Percentiles rank a stretch among this genome's conserved stretches.
Evolutionary conservation across 2,113 vertebrate species (phyloP).

Genomic region (Mormoops blainvillei): DNA sequence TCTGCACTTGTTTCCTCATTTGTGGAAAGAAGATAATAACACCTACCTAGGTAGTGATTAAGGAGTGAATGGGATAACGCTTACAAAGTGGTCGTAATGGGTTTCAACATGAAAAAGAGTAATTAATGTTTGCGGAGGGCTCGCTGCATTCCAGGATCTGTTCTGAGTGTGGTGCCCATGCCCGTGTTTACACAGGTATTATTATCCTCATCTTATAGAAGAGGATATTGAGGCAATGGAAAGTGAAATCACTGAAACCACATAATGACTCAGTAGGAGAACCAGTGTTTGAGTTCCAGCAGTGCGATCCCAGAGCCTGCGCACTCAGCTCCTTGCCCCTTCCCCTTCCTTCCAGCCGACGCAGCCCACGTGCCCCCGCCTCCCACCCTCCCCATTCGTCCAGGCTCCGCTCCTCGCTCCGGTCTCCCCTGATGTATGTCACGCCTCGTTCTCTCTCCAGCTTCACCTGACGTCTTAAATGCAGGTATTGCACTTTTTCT

Average conservation of each 20-base stretch:
- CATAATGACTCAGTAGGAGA: neutral
- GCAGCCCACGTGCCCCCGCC: neutral
- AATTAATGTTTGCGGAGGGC: neutral
- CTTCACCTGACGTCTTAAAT: neutral
- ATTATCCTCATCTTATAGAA: neutral
- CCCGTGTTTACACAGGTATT: neutral
- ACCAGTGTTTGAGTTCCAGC: neutral
- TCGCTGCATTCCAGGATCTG: neutral
- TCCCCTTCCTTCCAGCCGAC: neutral
- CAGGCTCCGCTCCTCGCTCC: neutral
- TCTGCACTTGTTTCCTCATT: neutral
- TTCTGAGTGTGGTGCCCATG: neutral
- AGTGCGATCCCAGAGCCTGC: neutral
- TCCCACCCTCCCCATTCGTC: neutral
- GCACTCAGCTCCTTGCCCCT: neutral
- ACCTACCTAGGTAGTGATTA: neutral
- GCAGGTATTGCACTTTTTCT: neutral
- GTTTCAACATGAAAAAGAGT: neutral
- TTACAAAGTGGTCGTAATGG: neutral
- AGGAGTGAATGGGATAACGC: neutral
- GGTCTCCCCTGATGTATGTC: fast-evolving
- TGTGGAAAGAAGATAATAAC: neutral
- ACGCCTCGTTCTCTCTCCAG: neutral
- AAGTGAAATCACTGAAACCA: constrained; percentile 21
- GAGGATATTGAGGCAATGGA: neutral